Base-by-base conservation (phyloP, 2,888 invertebrate genomes). In the Polymixis lichenea region DNA sequence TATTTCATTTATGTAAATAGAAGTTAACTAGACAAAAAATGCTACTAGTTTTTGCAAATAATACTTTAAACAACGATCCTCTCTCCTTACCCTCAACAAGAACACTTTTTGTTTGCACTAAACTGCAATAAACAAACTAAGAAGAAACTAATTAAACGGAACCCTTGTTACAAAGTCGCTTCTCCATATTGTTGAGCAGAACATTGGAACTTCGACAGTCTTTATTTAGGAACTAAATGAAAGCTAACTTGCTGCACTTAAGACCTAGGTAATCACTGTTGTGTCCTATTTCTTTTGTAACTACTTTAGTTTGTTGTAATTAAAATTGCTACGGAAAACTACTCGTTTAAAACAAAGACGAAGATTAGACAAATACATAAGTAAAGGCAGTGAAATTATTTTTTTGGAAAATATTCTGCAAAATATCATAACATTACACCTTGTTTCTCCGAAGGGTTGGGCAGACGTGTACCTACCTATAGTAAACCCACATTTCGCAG, bases 11-110 rank as follows among this genome's bases (percentile, higher is more conserved):
- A 46, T 46, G 1, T 1, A 11, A 46, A 46, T 46, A 56, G 25
- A 17, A 56, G 15, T 25, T 15, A 13, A 2, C 25, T 5, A 25
- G 25, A 56, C 25, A 56, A 56, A 56, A 25, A 25, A 17, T 7
- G 38, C 22, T 28, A 15, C 22, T 17, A 0, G 13, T 64, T 32
- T 49, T 49, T 28, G 2, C 8, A 43, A 72, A 22, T 53, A 11
- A 17, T 53, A 60, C 51, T 95, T 95, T 95, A 96, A 95, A 38
- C 38, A 38, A 38, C 4, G 5, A 38, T 6, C 0, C 6, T 43
- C 43, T 28, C 17, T 32, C 60, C 5, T 56, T 64, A 32, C 22
- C 66, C 17, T 62, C 25, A 53, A 56, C 61, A 64, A 32, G 43
- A 56, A n/a, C 17, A 19, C n/a, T 49, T 58, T 46, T 55, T 58